These are phyloP conservation scores for Apodemia zela DNA, from an alignment of 2,888 invertebrate genomes.

Conservation along the genomic window DNA sequence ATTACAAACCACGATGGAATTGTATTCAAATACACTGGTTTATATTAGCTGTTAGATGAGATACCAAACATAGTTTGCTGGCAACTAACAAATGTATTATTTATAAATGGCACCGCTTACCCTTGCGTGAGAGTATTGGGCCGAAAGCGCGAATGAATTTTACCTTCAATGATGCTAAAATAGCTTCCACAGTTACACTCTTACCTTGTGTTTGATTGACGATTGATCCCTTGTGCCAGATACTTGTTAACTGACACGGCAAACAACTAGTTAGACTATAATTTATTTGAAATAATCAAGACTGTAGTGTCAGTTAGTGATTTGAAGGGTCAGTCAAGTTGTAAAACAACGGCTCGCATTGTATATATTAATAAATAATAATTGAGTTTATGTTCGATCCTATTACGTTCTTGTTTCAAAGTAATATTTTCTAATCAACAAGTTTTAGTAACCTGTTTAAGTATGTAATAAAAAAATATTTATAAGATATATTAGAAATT, in stretches of 20 bases:
- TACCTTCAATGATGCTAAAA: constrained; percentile 79
- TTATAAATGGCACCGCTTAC: constrained; percentile 69
- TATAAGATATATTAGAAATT: background rate
- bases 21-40: constrained; percentile 36
- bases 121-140: constrained; percentile 72
- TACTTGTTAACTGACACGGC: constrained; percentile 66
- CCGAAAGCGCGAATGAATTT: constrained; percentile 77
- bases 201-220: constrained; percentile 80
- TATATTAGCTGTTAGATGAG: constrained; percentile 35
- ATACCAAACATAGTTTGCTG: constrained; percentile 45
- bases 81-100: constrained; percentile 64
- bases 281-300: constrained; percentile 29
- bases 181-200: constrained; percentile 73
- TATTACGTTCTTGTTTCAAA: constrained; percentile 16
- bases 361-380: constrained; percentile 21
- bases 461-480: background rate
- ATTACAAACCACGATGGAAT: constrained; percentile 32
- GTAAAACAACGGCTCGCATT: constrained; percentile 22
- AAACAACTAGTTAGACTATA: constrained; percentile 46
- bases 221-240: constrained; percentile 80
- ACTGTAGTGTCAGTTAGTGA: constrained; percentile 24
- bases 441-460: background rate
- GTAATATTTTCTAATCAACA: constrained; percentile 10
- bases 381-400: constrained; percentile 15
- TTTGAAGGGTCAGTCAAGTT: constrained; percentile 21